A percentile compares a stretch with the other conserved stretches of the same genome.
Evolutionary conservation across 1,140 invertebrate genomes (phyloP).

Genomic region (Ostrea edulis): DNA sequence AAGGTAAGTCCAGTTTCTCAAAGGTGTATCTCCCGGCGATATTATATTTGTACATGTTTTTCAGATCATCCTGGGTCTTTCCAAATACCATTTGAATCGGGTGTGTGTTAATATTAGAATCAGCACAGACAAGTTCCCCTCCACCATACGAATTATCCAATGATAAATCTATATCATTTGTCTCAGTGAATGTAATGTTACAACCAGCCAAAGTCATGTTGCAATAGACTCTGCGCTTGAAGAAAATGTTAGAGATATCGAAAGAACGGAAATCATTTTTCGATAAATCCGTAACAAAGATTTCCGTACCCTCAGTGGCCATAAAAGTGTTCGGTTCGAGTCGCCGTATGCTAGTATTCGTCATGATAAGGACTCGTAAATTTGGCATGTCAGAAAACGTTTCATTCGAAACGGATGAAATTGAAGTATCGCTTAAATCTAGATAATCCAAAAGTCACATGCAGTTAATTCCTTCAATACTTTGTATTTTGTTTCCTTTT

Average conservation of each 20-base stretch:
- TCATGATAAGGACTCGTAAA: not conserved
- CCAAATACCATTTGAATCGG: not conserved
- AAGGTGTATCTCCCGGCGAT: not conserved
- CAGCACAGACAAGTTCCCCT: not conserved
- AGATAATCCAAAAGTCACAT: not conserved
- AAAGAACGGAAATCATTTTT: not conserved
- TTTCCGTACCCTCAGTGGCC: not conserved
- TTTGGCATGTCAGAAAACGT: not conserved
- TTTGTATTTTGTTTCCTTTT: not conserved
- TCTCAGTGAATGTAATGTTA: not conserved
- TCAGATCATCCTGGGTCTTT: not conserved
- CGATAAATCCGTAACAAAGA: not conserved
- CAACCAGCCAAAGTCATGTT: not conserved
- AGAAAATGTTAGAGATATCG: not conserved
- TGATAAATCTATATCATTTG: not conserved
- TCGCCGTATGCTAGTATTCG: not conserved
- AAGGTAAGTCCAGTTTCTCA: not conserved
- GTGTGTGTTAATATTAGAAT: not conserved
- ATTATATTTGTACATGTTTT: not conserved
- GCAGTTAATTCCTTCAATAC: slow-evolving; percentile 1
- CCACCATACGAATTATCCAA: not conserved
- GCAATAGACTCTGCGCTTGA: not conserved
- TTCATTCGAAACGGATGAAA: not conserved
- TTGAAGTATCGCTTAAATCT: not conserved
- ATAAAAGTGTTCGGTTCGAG: not conserved